A percentile compares a stretch with the other conserved stretches of the same genome.
phyloP scores from a whole-genome alignment of 2,113 vertebrate species.

The Acanthochromis polyacanthus region DNA sequence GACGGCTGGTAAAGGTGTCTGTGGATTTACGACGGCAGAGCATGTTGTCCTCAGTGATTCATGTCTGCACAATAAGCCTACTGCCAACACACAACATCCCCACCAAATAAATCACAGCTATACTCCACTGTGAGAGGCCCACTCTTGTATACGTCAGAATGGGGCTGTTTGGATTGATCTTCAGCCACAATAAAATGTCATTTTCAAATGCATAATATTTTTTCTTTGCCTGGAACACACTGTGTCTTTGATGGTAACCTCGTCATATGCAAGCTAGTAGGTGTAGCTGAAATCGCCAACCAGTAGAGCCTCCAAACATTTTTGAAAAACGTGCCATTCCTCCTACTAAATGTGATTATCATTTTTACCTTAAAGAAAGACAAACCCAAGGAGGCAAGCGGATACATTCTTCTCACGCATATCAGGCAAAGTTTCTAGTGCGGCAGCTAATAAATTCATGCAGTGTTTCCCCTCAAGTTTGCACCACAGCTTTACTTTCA shows the following conservation, averaged over 20 bases:
- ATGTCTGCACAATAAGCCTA: constrained; percentile 29
- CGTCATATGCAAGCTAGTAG: background rate
- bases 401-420: background rate
- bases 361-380: background rate
- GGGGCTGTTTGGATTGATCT: background rate
- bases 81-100: constrained; percentile 36
- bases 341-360: background rate
- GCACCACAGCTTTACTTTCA: background rate
- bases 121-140: background rate
- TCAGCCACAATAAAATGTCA: background rate
- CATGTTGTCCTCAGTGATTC: constrained; percentile 56
- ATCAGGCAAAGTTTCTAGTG: background rate
- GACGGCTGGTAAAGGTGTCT: constrained; percentile 33
- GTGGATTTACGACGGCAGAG: constrained; percentile 54
- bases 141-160: background rate
- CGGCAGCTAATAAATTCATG: constrained; percentile 11
- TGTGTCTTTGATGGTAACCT: background rate
- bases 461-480: background rate
- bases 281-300: background rate
- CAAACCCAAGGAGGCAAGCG: background rate
- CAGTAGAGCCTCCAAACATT: background rate
- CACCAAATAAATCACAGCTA: constrained; percentile 39
- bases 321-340: background rate
- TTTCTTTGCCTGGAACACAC: background rate
- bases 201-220: background rate